A percentile compares a stretch with the other conserved stretches of the same genome.
Evolutionary conservation across 2,888 invertebrate species (phyloP).

Genomic region (Chaetogeoica ovagalla): DNA sequence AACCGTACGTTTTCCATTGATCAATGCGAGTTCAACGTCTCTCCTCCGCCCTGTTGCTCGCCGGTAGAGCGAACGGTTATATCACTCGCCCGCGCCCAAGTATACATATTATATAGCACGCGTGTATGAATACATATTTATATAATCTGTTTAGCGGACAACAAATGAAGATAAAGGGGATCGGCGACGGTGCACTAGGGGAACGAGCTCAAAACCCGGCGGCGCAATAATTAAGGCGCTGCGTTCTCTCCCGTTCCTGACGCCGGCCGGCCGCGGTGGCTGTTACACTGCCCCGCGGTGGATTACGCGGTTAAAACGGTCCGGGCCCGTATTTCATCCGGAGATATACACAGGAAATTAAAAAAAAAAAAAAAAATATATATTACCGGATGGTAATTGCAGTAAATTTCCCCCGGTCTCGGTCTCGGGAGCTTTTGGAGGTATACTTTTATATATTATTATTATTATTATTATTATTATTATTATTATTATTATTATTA

Average conservation of each 20-base stretch:
- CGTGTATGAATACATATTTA: background rate
- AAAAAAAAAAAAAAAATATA: conserved; percentile 49
- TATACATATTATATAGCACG: too few relatives aligned
- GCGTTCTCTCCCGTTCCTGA: background rate
- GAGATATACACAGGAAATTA: conserved; percentile 48
- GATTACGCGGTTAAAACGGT: conserved; percentile 49
- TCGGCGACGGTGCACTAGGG: conserved; percentile 25
- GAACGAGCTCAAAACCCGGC: background rate
- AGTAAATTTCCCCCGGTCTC: conserved; percentile 43
- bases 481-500: too few relatives aligned
- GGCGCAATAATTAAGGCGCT: conserved; percentile 41
- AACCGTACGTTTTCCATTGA: too few relatives aligned
- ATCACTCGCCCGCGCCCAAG: background rate
- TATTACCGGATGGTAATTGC: conserved; percentile 51
- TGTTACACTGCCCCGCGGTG: background rate
- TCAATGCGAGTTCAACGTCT: too few relatives aligned
- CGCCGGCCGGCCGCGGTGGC: background rate
- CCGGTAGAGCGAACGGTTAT: too few relatives aligned
- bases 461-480: too few relatives aligned
- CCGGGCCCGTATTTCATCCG: conserved; percentile 42
- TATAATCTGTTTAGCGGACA: conserved; percentile 26
- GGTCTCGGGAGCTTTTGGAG: conserved; percentile 43
- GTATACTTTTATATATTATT: background rate
- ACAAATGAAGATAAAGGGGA: conserved; percentile 42
- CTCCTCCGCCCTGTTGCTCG: too few relatives aligned